These are phyloP conservation scores for Umimayanthus chanpuru DNA, from an alignment of 92 coral and sea anemone genomes.

Conservation along the genomic window DNA sequence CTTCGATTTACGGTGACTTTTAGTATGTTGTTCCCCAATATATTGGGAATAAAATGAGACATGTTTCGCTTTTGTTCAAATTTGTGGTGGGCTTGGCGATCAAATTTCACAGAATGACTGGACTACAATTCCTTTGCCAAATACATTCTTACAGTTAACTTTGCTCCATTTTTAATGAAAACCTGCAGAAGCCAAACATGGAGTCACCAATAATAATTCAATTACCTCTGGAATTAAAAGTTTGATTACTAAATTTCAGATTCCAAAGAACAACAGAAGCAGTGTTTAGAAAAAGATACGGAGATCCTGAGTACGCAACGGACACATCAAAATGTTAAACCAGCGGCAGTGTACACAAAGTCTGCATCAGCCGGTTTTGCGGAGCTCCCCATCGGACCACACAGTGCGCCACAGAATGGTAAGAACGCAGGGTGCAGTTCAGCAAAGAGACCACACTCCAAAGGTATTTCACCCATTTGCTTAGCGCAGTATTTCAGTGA, in stretches of 20 bases:
- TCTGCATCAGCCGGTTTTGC: background rate
- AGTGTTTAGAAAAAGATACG: background rate
- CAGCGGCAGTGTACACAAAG: background rate
- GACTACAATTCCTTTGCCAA: no score
- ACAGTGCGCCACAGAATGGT: background rate
- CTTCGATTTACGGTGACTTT: no score
- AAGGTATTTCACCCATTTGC: background rate
- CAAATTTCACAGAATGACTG: no score
- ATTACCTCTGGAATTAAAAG: background rate
- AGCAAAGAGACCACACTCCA: background rate
- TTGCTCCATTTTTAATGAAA: no score
- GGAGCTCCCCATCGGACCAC: background rate
- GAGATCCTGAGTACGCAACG: background rate
- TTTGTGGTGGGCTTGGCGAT: no score
- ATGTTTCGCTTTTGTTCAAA: no score
- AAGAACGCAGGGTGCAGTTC: background rate
- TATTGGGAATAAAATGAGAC: no score
- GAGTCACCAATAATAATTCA: no score
- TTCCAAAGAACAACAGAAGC: background rate
- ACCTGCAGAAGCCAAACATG: no score
- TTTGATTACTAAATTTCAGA: background rate
- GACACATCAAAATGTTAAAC: background rate
- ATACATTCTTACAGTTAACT: no score
- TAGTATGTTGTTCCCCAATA: no score
- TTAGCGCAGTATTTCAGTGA: background rate